Base-by-base conservation (phyloP, 2,113 vertebrate species). In the Bufo gargarizans region DNA sequence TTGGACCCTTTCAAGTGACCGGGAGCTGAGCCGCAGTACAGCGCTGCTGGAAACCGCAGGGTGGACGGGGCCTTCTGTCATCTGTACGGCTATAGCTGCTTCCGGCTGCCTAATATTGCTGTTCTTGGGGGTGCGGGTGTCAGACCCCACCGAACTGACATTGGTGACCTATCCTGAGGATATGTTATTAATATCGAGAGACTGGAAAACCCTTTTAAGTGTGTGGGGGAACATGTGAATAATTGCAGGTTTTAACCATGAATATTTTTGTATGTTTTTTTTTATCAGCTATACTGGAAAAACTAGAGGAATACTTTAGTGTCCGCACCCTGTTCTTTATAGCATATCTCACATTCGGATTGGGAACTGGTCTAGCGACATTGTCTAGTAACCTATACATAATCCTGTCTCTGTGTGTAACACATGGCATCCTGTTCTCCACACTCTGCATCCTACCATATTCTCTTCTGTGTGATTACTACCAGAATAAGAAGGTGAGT, bases 381-480 rank as follows among this genome's bases (percentile, higher is more conserved):
- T 94, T 99, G 17, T 99, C 96, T 91, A 96, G 95, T 90, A 99
- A 99, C 53, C 87, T 97, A 88, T 99, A 99, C 0, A 95, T 99
- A 92, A 95, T 99, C 88, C 94, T 99, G 88, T 97, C 97, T 0
- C 96, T 99, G 3, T 99, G 98, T 2, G 90, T 96, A 63, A 99
- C 97, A 91, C 98, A 99, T 0, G 98, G 98, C 14, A 92, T 99
- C 33, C 94, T 99, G 78, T 99, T 99, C 45, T 98, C 98, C 77
- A 99, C 98, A 0, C 95, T 99, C 56, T 99, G 98, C 93, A 99
- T 98, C 0, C 95, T 99, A 94, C 98, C 98, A 90, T 99, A 99
- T 93, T 99, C 98, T 4, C 96, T 99, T 88, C 96, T 99, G 58
- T 99, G 98, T 0, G 98, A 99, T 92, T 99, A 99, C 95, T 99